Evolutionary conservation across 2,113 vertebrate species (phyloP).

Genomic region (Hydropotes inermis): DNA sequence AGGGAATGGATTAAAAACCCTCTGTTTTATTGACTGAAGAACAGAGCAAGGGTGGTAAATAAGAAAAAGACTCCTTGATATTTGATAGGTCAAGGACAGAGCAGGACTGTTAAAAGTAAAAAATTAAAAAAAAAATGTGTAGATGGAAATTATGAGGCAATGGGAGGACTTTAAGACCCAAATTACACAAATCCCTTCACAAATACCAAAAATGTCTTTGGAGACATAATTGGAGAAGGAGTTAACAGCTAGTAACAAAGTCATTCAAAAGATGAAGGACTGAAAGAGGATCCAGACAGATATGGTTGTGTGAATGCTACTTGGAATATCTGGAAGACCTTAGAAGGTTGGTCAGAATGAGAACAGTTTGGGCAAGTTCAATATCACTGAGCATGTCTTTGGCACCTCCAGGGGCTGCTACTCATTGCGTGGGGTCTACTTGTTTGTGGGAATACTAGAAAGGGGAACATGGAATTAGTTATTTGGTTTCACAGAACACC

Average conservation of each 20-base stretch:
- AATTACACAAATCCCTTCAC: neutral
- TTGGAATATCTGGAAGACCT: neutral
- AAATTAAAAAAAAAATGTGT: neutral
- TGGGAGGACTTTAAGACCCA: neutral
- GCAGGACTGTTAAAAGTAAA: neutral
- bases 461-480: neutral
- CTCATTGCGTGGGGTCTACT: neutral
- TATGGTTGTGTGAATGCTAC: neutral
- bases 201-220: neutral
- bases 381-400: neutral
- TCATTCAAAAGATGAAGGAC: neutral
- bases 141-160: neutral
- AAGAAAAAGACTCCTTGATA: neutral
- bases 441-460: neutral
- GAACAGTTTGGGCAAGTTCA: neutral
- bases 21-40: neutral
- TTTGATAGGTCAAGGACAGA: neutral
- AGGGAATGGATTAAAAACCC: neutral
- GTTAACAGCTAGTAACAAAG: conserved; percentile 1
- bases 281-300: neutral
- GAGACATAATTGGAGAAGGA: neutral
- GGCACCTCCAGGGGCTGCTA: neutral
- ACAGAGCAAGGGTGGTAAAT: neutral
- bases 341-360: neutral
- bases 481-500: neutral